Conservation (phyloP, 2,113 vertebrate species). For the Talpa occidentalis region DNA sequence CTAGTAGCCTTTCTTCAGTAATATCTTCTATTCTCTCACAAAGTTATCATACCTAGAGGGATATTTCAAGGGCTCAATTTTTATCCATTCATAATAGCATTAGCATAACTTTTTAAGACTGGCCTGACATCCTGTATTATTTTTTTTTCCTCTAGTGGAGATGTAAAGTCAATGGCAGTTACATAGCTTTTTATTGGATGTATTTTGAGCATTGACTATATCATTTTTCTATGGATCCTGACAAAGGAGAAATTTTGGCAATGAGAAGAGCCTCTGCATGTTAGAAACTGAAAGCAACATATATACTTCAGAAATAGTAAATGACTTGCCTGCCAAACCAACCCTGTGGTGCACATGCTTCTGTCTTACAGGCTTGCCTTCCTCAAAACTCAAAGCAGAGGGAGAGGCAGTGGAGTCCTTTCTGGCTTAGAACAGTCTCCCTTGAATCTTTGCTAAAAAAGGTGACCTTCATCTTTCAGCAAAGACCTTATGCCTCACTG, state of each 20-base stretch:
- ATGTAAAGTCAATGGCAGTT: conserved; percentile 50
- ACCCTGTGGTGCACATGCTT: conserved; percentile 17
- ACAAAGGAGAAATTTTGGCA: conserved; percentile 62
- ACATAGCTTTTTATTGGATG: conserved; percentile 21
- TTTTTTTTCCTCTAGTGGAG: conserved; percentile 36
- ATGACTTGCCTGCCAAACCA: conserved; percentile 40
- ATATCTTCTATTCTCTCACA: conserved; percentile 7
- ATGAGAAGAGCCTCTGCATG: conserved; percentile 41
- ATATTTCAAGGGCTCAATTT: conserved; percentile 55
- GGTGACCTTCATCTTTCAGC: conserved; percentile 23
- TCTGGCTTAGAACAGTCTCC: background rate
- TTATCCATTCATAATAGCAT: conserved; percentile 37
- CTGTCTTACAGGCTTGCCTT: background rate
- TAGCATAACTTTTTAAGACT: conserved; percentile 52
- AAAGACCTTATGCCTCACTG: background rate
- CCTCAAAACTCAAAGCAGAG: conserved; percentile 30
- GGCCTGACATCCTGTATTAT: conserved; percentile 1
- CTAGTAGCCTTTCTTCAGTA: conserved; percentile 29
- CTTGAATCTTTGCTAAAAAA: conserved; percentile 28
- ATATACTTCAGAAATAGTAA: conserved; percentile 65
- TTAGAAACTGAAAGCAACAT: conserved; percentile 51
- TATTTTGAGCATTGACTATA: conserved; percentile 58
- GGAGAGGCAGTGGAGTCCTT: background rate
- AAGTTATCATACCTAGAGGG: background rate
- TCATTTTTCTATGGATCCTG: conserved; percentile 53